Evolutionary conservation across 53 echinoderm and acorn worm species (phyloP).

Genomic region (Paracentrotus lividus): DNA sequence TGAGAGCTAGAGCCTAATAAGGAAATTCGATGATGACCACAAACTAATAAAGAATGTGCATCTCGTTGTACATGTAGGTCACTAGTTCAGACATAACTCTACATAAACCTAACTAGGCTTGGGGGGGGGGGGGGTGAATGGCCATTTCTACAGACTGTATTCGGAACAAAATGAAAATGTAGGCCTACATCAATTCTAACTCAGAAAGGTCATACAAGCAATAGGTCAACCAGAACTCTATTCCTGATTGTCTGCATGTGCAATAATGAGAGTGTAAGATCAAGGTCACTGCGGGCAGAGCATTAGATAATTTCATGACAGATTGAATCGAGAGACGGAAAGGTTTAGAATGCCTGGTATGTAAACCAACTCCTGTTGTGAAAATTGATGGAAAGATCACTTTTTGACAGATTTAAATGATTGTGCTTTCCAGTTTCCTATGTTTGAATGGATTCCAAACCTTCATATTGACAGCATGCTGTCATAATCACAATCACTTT

Average conservation of each 20-base stretch:
- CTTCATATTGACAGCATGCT: neutral
- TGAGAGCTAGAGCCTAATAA: too few species aligned
- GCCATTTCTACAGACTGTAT: too few species aligned
- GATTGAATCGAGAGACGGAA: neutral
- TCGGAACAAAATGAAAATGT: too few species aligned
- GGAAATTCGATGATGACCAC: too few species aligned
- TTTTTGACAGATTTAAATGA: neutral
- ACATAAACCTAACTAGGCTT: neutral
- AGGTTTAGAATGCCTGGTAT: neutral
- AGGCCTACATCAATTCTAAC: neutral
- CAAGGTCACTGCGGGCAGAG: neutral
- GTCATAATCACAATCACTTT: neutral
- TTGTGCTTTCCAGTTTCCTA: neutral
- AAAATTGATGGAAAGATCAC: neutral
- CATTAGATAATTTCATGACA: slow-evolving; percentile 2
- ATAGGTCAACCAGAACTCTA: neutral
- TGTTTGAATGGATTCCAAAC: neutral
- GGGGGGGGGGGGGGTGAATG: neutral
- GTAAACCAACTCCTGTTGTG: neutral
- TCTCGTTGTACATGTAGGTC: too few species aligned
- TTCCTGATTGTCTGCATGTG: neutral
- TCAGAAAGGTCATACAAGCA: neutral
- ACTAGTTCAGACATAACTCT: too few species aligned
- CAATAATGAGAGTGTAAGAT: neutral
- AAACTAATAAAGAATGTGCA: too few species aligned